These are phyloP conservation scores for Lutraria lutraria DNA, from an alignment of 2,888 invertebrate genomes.

Conservation along the genomic window DNA sequence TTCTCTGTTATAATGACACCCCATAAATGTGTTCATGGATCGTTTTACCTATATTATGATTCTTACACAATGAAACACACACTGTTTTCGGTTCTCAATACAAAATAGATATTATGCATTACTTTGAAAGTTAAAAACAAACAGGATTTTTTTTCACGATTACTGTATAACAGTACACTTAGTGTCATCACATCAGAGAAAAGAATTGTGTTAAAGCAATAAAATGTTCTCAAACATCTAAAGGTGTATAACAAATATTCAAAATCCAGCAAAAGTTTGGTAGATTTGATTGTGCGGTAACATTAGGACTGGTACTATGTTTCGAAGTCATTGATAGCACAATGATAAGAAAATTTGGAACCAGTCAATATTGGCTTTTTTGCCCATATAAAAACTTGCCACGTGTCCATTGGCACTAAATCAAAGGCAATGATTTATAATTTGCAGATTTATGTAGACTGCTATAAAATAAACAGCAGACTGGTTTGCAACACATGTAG, in stretches of 20 bases:
- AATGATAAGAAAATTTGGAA: neutral
- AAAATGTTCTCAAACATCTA: neutral
- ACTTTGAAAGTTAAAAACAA: neutral
- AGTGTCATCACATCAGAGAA: neutral
- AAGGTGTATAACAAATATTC: neutral
- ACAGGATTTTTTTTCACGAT: neutral
- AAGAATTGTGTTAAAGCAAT: neutral
- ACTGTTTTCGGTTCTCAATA: neutral
- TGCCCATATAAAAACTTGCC: neutral
- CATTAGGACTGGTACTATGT: neutral
- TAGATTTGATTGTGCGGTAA: slow-evolving; percentile 13
- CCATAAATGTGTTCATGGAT: neutral
- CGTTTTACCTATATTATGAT: too few species aligned
- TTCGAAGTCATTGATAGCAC: neutral
- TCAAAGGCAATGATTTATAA: neutral
- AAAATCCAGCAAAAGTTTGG: neutral
- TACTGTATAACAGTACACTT: neutral
- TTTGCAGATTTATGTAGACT: neutral
- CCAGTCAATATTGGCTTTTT: neutral
- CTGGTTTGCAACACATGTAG: neutral
- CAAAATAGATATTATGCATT: neutral
- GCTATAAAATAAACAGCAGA: neutral
- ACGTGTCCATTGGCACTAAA: neutral
- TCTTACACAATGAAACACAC: neutral
- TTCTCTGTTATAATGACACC: neutral